phyloP scores from a whole-genome alignment of 2,797 vertebrate genomes.

The Nyctalus aviator region DNA sequence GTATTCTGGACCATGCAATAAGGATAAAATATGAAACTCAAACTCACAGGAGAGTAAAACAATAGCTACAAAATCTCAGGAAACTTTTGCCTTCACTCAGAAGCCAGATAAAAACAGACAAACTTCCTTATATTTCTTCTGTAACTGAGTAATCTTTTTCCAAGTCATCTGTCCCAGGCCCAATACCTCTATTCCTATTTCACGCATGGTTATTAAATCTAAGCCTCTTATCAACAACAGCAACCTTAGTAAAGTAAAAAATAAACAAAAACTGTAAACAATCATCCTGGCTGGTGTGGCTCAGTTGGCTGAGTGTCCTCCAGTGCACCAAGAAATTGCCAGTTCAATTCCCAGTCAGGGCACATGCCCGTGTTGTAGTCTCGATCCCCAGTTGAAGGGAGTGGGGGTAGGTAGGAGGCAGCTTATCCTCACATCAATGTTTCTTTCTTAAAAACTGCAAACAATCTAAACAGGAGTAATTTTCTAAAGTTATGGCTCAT shows the following conservation, averaged over 20 bases:
- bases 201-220: neutral
- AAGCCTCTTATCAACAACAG: neutral
- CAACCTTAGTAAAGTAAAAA: slow-evolving; percentile 28
- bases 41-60: neutral
- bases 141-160: neutral
- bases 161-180: neutral
- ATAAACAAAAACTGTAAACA: neutral
- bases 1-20: neutral
- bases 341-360: neutral
- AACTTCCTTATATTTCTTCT: slow-evolving; percentile 37
- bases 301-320: neutral
- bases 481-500: neutral
- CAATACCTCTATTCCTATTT: neutral
- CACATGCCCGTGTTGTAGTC: neutral
- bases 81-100: neutral
- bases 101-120: neutral
- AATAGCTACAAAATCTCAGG: slow-evolving; percentile 9
- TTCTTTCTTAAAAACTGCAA: neutral
- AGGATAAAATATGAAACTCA: slow-evolving; percentile 24
- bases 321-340: neutral
- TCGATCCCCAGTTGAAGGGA: neutral
- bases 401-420: neutral
- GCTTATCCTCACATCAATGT: neutral
- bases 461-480: neutral
- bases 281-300: neutral